Evolutionary conservation across 2,113 vertebrate species (phyloP).

Genomic region (Megaceryle maxima): DNA sequence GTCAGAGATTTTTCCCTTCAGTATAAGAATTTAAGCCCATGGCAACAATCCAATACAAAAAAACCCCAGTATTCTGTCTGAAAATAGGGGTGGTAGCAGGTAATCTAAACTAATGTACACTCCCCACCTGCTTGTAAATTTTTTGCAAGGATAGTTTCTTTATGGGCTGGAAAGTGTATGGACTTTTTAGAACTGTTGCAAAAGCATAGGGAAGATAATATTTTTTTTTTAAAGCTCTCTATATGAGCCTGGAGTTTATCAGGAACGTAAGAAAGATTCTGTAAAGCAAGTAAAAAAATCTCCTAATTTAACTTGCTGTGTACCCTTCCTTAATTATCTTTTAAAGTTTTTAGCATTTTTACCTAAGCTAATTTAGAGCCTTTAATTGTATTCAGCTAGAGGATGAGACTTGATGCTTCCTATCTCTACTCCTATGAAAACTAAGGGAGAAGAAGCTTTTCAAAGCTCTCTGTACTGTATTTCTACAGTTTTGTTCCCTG

Average conservation of each 20-base stretch:
- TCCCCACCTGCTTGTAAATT: not conserved
- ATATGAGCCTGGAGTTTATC: not conserved
- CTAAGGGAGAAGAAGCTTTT: not conserved
- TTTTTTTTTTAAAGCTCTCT: not conserved
- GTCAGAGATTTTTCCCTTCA: not conserved
- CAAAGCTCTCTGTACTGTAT: not conserved
- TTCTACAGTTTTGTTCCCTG: not conserved
- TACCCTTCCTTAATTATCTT: not conserved
- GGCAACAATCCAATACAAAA: not conserved
- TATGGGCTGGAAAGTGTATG: not conserved
- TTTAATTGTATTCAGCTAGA: not conserved
- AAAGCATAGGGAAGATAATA: not conserved
- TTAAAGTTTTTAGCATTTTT: not conserved
- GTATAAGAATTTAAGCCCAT: not conserved
- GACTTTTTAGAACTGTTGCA: not conserved
- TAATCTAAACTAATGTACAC: not conserved
- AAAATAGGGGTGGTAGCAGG: not conserved
- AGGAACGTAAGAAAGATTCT: not conserved
- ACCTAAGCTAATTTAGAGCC: not conserved
- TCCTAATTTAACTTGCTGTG: not conserved
- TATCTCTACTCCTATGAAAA: not conserved
- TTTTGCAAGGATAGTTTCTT: not conserved
- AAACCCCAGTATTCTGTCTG: not conserved
- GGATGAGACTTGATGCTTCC: not conserved
- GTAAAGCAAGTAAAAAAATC: not conserved